Base-by-base conservation (phyloP, 2,888 invertebrate species). In the Eurytoma adleriae region DNA sequence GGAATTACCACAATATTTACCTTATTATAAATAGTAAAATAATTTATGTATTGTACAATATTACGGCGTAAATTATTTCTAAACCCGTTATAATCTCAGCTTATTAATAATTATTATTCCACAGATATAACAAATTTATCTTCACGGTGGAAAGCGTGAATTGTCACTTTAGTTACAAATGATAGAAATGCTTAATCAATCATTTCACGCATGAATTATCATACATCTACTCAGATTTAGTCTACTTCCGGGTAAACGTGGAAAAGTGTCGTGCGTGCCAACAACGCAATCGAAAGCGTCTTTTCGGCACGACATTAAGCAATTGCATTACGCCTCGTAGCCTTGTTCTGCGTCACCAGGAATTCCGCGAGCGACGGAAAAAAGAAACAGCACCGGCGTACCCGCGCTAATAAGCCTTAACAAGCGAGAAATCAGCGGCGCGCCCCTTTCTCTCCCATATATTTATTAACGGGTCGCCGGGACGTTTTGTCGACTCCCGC, bases 401-500 rank as follows among this genome's bases (percentile, higher is more conserved):
- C 20, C 5, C n/a, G 62, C 62, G 54, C 71, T 70, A 79, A 67
- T 75, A 79, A 75, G 27, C 10, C 59, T 70, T 79, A 70, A 75
- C 64, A 57, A 74, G 79, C 74, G 70, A 70, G 74, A 73, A 73
- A 79, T 78, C 57, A 24, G 30, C 69, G 69, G 10, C 48, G 57
- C 73, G 48, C 67, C 66, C 57, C 40, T 67, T 67, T 57, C 48
- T 57, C 56, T 66, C 48, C 20, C 0, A 1, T 50, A 54, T 68
- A 54, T 40, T 16, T n/a, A 61, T 66, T 59, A 76, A 68, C 68
- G 69, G 76, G 67, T 62, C 20, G 27, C 18, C 12, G 61, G 66
- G 59, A 24, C 16, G 24, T 78, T 77, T 78, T 66, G 24, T 59
- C 52, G 50, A 30, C 14, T 16, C 30, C n/a, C n/a, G 18, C 4